Percentiles rank a stretch among this genome's conserved stretches.
Conservation (phyloP, 2,113 vertebrate genomes). For the Catagonus wagneri region DNA sequence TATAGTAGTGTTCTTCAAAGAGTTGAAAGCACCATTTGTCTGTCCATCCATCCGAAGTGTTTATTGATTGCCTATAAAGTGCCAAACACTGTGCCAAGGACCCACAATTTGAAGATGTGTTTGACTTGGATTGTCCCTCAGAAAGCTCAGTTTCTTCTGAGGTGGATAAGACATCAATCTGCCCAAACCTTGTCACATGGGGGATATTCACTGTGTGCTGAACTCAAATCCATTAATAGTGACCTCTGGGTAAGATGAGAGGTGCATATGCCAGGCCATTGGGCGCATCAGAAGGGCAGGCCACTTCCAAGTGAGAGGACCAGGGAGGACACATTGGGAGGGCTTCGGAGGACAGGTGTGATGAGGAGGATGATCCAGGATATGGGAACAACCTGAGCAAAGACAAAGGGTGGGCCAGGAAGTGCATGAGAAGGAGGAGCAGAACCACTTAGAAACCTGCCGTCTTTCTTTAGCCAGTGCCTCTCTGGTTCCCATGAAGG, state of each 20-base stretch:
- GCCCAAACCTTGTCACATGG: not conserved
- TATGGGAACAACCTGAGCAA: not conserved
- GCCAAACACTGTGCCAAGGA: not conserved
- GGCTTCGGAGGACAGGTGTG: accelerated
- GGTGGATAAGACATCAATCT: not conserved
- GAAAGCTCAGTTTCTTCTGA: not conserved
- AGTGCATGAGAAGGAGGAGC: not conserved
- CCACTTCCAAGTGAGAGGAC: not conserved
- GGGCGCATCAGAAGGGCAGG: not conserved
- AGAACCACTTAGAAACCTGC: too few species aligned
- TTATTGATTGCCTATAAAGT: not conserved
- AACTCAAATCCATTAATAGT: not conserved
- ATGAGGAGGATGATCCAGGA: not conserved
- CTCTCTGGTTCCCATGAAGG: too few species aligned
- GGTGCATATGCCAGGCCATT: not conserved
- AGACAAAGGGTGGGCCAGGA: not conserved
- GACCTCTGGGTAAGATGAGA: not conserved
- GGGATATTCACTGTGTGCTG: not conserved
- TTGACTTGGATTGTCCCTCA: not conserved
- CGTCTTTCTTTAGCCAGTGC: not conserved
- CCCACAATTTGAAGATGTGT: not conserved
- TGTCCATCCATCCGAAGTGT: not conserved
- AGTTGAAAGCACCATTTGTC: not conserved
- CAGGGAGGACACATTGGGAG: not conserved
- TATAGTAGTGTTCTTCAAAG: not conserved